Base-by-base conservation (phyloP, 2,888 invertebrate genomes). In the Tiphia femorata region DNA sequence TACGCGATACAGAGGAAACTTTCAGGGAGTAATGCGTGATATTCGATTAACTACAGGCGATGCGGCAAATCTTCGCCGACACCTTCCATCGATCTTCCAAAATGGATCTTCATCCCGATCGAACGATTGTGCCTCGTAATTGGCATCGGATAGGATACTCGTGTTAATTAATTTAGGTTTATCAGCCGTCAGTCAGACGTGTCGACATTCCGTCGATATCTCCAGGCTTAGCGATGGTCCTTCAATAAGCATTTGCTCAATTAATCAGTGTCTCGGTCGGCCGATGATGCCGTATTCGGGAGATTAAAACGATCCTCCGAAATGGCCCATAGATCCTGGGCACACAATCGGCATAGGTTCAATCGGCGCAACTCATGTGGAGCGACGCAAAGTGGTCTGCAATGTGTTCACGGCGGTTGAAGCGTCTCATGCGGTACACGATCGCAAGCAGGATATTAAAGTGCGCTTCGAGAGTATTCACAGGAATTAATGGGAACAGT, bases 241-340 rank as follows among this genome's bases (percentile, higher is more conserved):
- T 55, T 47, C 52, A 48, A 53, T 62, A 53, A 49, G 37, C 53
- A 53, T 44, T 50, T 35, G 35, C 53, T 53, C 58, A 54, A 64
- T 64, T 56, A 62, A 62, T 62, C 62, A 44, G 51, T 49, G 51
- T 49, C 61, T 48, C 49, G 44, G 27, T 19, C 12, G 46, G 33
- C 42, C 64, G 40, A 47, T 51, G 38, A 53, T 47, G 47, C 53
- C 7, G 37, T 29, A 50, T 29, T 16, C 38, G 12, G 35, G 35
- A 21, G 61, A 64, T 58, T 55, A 62, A 44, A 52, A 52, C 14
- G 62, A 52, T 50, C 47, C 52, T 47, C 35, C 17, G 12, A 47
- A 54, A 37, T 41, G 46, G 47, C 19, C 19, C 23, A n/a, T n/a
- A n/a, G n/a, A n/a, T n/a, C n/a, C n/a, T n/a, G n/a, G n/a, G n/a